phyloP scores from a whole-genome alignment of 2,113 vertebrate genomes.

The Pelmatolapia mariae region DNA sequence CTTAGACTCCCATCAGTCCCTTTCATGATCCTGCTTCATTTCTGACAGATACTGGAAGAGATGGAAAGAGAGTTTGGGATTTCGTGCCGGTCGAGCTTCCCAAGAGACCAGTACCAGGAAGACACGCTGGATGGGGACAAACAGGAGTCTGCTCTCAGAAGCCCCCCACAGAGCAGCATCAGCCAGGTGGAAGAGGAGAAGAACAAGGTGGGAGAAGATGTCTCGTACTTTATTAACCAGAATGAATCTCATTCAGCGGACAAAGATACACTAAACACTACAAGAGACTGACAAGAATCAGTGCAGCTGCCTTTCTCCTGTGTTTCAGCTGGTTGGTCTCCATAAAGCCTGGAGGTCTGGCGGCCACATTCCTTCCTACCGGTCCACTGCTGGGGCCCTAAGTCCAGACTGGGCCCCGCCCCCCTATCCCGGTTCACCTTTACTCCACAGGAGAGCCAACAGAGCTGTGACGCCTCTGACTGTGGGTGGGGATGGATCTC shows the following conservation, averaged over 20 bases:
- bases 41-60: conserved; percentile 72
- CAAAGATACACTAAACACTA: background rate
- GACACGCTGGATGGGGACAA: conserved; percentile 47
- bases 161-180: conserved; percentile 32
- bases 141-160: conserved; percentile 60
- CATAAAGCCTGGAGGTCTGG: conserved; percentile 66
- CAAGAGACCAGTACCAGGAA: conserved; percentile 33
- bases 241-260: rapidly evolving
- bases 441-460: conserved; percentile 49
- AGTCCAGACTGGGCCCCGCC: conserved; percentile 66
- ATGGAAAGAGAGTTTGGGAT: conserved; percentile 70
- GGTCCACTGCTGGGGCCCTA: conserved; percentile 27
- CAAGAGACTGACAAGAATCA: background rate
- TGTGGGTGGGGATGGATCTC: conserved; percentile 35
- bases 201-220: conserved; percentile 57
- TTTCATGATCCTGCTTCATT: background rate
- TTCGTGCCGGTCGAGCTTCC: conserved; percentile 38
- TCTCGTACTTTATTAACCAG: background rate
- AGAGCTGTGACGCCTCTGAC: conserved; percentile 28
- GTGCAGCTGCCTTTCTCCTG: background rate
- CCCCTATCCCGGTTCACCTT: conserved; percentile 66
- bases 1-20: background rate
- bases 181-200: conserved; percentile 66
- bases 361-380: conserved; percentile 32
- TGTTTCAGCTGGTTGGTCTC: conserved; percentile 68